phyloP scores from a whole-genome alignment of 1,140 invertebrate species.

The Bicyclus anynana region DNA sequence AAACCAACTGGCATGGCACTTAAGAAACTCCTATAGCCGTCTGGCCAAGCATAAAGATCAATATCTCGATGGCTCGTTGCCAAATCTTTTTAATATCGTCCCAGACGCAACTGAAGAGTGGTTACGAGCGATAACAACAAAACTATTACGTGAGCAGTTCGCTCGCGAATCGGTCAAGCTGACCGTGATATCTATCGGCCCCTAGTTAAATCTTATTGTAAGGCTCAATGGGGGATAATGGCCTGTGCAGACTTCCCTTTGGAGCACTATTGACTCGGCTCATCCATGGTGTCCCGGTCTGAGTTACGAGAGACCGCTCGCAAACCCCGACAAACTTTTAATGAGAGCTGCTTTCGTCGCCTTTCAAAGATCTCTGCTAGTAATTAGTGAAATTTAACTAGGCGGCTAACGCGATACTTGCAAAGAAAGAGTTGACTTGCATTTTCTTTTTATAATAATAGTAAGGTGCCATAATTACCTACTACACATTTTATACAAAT shows the following conservation, averaged over 20 bases:
- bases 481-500: too few relatives aligned
- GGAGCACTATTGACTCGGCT: constrained; percentile 57
- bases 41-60: constrained; percentile 73
- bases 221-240: constrained; percentile 64
- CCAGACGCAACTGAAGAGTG: constrained; percentile 64
- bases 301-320: constrained; percentile 44
- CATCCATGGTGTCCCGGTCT: constrained; percentile 34
- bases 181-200: constrained; percentile 46
- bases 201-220: constrained; percentile 66
- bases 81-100: constrained; percentile 77
- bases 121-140: constrained; percentile 70
- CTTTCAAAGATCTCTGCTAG: constrained; percentile 42
- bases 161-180: constrained; percentile 53
- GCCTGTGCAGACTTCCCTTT: constrained; percentile 43
- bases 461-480: too few relatives aligned
- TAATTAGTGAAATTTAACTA: constrained; percentile 42
- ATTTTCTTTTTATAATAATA: neutral
- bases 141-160: constrained; percentile 66
- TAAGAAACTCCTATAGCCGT: constrained; percentile 65
- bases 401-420: neutral
- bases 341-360: constrained; percentile 48
- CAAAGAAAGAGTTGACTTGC: neutral
- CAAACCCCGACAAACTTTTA: constrained; percentile 55
- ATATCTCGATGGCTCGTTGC: constrained; percentile 70
- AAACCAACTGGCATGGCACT: constrained; percentile 67